Evolutionary conservation across 2,797 vertebrate genomes (phyloP), one percentile per base, ranked within the genome.

Genomic region (Podargus strigoides): DNA sequence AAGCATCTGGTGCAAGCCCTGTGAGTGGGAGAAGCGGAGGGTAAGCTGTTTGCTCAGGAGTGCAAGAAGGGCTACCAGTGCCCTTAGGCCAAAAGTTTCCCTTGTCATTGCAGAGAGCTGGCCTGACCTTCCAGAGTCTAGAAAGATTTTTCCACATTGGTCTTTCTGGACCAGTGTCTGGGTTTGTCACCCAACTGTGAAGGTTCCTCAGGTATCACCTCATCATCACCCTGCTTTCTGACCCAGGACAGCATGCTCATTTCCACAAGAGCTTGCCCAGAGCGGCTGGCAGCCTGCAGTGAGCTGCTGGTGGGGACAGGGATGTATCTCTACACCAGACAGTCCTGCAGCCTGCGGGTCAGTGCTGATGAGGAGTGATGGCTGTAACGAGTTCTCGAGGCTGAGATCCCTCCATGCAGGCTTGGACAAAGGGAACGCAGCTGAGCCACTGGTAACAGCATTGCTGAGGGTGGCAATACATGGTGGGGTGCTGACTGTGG

Each of bases 181-280:
- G 27, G 6, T 21, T 49, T 81, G 41, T 55, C n/a, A 70, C 26
- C 22, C 88, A 70, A 3, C 24, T 0, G 1, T 22, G n/a, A 47
- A 56, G 37, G 27, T 46, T 69, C 58, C 47, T 55, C 39, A 68
- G 36, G 67, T 12, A 28, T 46, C 62, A 32, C 8, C 21, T 60
- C 41, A 23, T 55, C n/a, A 19, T 64, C 12, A 22, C 14, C 6
- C 26, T 32, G 46, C 19, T 79, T 59, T 59, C 17, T 53, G n/a
- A 68, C 32, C 15, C 1, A 4, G 5, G 32, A 11, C 50, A 69
- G 39, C 39, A 27, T 0, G 0, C 41, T 52, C 12, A 27, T 30
- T 14, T 36, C 36, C 30, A 27, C 42, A 34, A 12, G 14, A 66
- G 46, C 50, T 46, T 41, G 12, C 9, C 26, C 28, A 24, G 49